phyloP scores from a whole-genome alignment of 2,797 vertebrate species.

The Halcyon badia region DNA sequence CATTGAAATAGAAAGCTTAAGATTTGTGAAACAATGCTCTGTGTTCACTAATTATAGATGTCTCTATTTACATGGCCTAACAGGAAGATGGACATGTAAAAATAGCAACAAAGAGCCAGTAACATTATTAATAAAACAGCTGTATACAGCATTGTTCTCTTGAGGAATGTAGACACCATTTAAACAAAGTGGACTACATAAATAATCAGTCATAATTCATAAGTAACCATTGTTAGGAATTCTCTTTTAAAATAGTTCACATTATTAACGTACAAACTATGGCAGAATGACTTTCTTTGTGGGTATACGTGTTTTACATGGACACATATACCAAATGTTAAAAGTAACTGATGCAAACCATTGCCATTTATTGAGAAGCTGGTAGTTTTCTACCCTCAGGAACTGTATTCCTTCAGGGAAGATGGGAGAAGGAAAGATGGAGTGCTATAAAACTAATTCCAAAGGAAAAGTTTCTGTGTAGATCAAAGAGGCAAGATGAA shows the following conservation, averaged over 20 bases:
- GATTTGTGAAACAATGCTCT: slow-evolving; percentile 23
- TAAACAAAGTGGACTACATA: slow-evolving; percentile 48
- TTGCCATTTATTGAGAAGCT: neutral
- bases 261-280: neutral
- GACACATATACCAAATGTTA: neutral
- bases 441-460: neutral
- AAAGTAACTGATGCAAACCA: neutral
- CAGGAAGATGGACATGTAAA: slow-evolving; percentile 65
- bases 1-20: no score
- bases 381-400: neutral
- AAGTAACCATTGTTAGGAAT: slow-evolving; percentile 25
- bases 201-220: slow-evolving; percentile 6
- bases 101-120: slow-evolving; percentile 52
- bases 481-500: neutral
- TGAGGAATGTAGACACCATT: neutral
- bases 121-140: slow-evolving; percentile 52
- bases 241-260: neutral
- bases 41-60: slow-evolving; percentile 22
- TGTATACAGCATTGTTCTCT: slow-evolving; percentile 60
- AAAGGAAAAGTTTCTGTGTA: neutral
- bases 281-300: neutral
- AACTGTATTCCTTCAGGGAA: neutral
- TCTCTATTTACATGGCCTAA: slow-evolving; percentile 43
- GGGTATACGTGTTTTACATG: neutral
- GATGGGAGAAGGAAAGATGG: neutral